Conservation (phyloP, 2,888 invertebrate species). For the Anticlea derivata region DNA sequence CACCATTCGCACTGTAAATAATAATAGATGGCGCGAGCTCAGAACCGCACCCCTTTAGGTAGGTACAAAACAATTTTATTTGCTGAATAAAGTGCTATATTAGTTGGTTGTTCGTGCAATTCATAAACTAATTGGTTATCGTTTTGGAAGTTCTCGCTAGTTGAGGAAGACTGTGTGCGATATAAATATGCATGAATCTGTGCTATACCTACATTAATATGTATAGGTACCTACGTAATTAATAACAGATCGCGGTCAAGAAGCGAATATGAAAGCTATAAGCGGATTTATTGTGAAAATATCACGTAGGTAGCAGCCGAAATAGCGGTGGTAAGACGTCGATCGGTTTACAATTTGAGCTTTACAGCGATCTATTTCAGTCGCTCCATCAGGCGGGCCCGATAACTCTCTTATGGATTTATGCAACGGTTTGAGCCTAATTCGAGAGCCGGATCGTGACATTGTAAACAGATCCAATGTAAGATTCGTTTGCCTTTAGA, state of each 20-base stretch:
- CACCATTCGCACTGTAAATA: conserved; percentile 69
- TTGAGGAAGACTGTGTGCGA: conserved; percentile 18
- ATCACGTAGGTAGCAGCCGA: conserved; percentile 49
- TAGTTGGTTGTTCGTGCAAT: conserved; percentile 46
- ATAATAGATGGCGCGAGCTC: conserved; percentile 65
- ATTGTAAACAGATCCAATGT: conserved; percentile 7
- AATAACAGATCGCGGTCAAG: conserved; percentile 50
- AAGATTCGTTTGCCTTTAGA: conserved; percentile 1
- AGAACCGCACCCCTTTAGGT: conserved; percentile 64
- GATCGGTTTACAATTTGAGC: conserved; percentile 61
- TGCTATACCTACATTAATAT: conserved; percentile 10
- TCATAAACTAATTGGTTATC: conserved; percentile 51
- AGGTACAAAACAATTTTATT: conserved; percentile 61
- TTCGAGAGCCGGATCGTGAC: conserved; percentile 41
- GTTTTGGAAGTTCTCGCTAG: conserved; percentile 35
- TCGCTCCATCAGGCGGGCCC: conserved; percentile 61
- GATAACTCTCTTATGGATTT: conserved; percentile 66
- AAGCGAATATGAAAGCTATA: conserved; percentile 60
- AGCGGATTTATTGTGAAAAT: conserved; percentile 65
- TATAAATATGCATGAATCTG: conserved; percentile 31
- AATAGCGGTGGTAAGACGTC: conserved; percentile 69
- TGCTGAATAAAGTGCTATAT: conserved; percentile 47
- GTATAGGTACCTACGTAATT: conserved; percentile 34
- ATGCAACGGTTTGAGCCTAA: conserved; percentile 59
- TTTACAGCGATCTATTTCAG: conserved; percentile 71